phyloP scores from a whole-genome alignment of 2,888 invertebrate genomes.

The Ectemnius continuus region DNA sequence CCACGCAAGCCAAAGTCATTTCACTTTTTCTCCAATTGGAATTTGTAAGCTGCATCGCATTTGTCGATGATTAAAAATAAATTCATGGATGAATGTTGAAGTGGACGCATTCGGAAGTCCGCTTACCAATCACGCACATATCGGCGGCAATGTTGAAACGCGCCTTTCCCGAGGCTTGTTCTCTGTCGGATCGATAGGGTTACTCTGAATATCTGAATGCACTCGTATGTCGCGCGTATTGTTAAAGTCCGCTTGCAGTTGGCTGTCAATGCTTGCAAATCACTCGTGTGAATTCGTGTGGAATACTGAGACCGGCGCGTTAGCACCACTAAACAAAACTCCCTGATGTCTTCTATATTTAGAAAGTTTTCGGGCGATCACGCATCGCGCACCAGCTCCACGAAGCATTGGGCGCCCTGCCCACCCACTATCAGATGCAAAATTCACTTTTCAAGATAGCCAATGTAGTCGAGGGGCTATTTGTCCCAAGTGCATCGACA shows the following conservation, averaged over 20 bases:
- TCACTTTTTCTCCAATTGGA: neutral
- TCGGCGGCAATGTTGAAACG: neutral
- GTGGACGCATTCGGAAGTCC: neutral
- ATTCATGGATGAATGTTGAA: neutral
- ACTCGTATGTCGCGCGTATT: slow-evolving; percentile 8
- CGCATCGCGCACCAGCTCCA: too few relatives aligned
- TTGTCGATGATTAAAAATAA: neutral
- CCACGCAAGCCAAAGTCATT: too few relatives aligned
- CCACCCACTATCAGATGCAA: slow-evolving; percentile 2
- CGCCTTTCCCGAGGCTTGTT: slow-evolving; percentile 9
- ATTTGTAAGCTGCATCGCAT: neutral
- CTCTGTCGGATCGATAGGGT: slow-evolving; percentile 26
- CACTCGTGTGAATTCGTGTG: slow-evolving; percentile 25
- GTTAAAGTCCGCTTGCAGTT: neutral
- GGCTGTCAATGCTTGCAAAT: slow-evolving; percentile 14
- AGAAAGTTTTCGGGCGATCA: slow-evolving; percentile 30
- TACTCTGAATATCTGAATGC: slow-evolving; percentile 12
- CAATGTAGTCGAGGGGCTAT: too few relatives aligned
- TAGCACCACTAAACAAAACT: neutral
- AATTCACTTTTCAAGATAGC: too few relatives aligned
- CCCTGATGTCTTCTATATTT: slow-evolving; percentile 47
- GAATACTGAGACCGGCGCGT: slow-evolving; percentile 34
- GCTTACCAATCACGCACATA: slow-evolving; percentile 50
- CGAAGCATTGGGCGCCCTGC: too few relatives aligned
- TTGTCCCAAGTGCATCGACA: too few relatives aligned